These are phyloP conservation scores for Callipepla californica DNA, from an alignment of 2,113 vertebrate genomes.

Conservation along the genomic window DNA sequence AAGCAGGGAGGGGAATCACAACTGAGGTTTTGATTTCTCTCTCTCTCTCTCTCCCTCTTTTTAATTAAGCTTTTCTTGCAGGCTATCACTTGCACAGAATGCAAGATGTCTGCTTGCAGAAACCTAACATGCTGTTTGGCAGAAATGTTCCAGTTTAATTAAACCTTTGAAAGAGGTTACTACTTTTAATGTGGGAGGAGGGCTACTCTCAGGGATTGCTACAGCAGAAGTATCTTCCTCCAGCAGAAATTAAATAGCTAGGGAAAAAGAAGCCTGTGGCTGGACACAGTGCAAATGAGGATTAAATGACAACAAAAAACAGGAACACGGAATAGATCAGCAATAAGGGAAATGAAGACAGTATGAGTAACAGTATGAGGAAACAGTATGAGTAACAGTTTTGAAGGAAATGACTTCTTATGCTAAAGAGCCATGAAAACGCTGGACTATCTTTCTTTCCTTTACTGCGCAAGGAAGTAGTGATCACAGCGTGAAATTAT, in stretches of 20 bases:
- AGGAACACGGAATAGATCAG: not conserved
- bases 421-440: not conserved
- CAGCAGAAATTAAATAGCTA: not conserved
- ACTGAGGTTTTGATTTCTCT: not conserved
- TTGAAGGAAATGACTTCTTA: not conserved
- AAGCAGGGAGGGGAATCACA: not conserved
- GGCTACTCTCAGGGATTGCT: not conserved
- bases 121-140: not conserved
- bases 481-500: not conserved
- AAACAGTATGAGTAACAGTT: not conserved
- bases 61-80: not conserved
- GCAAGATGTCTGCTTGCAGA: not conserved
- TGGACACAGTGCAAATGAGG: not conserved
- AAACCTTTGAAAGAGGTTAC: not conserved
- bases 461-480: not conserved
- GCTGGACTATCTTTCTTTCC: not conserved
- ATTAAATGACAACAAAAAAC: not conserved
- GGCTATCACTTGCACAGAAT: not conserved
- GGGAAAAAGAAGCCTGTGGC: not conserved
- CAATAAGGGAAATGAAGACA: not conserved
- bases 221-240: conserved; percentile 6
- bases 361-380: not conserved
- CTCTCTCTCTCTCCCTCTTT: not conserved
- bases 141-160: conserved; percentile 36
- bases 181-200: not conserved